These are phyloP conservation scores for Phaedon cochleariae DNA, from an alignment of 2,888 invertebrate genomes.

Conservation along the genomic window DNA sequence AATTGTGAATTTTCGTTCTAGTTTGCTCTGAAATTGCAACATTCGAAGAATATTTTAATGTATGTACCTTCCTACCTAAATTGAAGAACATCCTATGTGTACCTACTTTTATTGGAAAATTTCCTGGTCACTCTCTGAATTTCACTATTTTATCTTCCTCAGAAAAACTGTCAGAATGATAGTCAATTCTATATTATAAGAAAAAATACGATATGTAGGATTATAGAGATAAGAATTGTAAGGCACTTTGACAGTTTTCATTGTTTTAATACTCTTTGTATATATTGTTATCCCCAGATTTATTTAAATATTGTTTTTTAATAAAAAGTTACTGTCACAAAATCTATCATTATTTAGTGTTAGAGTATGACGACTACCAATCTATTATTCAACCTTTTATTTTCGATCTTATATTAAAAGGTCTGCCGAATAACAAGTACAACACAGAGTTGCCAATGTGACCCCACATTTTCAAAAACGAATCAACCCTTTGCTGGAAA, in stretches of 20 bases:
- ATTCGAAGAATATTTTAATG: too few relatives aligned
- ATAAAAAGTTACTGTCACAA: constrained; percentile 44
- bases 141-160: neutral
- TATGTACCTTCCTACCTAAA: too few relatives aligned
- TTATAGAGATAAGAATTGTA: neutral
- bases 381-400: constrained; percentile 11
- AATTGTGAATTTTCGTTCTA: neutral
- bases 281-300: constrained; percentile 48
- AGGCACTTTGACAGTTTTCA: constrained; percentile 1
- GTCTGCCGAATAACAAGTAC: constrained; percentile 36
- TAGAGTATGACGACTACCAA: too few relatives aligned
- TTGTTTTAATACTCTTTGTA: constrained; percentile 44
- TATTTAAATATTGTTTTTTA: constrained; percentile 53
- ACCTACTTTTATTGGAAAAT: too few relatives aligned
- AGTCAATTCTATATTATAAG: neutral
- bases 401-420: constrained; percentile 19
- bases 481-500: constrained; percentile 34
- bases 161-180: neutral
- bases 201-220: neutral
- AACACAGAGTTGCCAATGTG: constrained; percentile 45
- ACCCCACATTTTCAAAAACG: constrained; percentile 45
- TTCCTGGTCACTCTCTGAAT: too few relatives aligned
- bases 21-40: constrained; percentile 9
- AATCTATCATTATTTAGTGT: too few relatives aligned
- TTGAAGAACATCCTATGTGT: too few relatives aligned